Evolutionary conservation across 2,888 invertebrate species (phyloP), one percentile per base, ranked within the genome.

Genomic region (Acronicta aceris): DNA sequence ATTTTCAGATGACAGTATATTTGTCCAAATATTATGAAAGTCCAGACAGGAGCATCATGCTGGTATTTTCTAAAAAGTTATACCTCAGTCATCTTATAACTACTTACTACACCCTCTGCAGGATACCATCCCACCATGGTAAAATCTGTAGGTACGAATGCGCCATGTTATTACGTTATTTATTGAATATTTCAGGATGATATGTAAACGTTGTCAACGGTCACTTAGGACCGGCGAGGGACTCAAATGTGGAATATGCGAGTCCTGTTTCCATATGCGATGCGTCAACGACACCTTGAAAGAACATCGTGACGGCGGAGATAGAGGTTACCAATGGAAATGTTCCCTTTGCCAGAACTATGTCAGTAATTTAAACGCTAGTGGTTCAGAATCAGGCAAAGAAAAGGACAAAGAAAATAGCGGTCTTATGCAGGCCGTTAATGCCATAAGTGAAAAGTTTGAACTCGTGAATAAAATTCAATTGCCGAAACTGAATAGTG

Each of bases 401-500:
- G 81, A 81, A n/a, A 70, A 63, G 42, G 71, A 82, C n/a, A 66
- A 58, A 33, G 74, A 82, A 13, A 66, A 55, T 33, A 65, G 76
- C 40, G 38, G 48, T 36, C 51, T 89, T 1, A 21, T 87, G 25
- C 76, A 76, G 5, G 79, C 84, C 2, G 78, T 93, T 16, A 82
- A 71, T 25, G 68, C 71, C 5, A 74, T 92, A 12, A 81, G 83
- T 16, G 90, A 90, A 59, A 92, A 92, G 76, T 84, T 93, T 63
- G 91, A 92, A 61, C 67, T 89, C 2, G 84, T 92, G 0, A 91
- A 89, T 66, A 92, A 91, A 81, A 85, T 91, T 51, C 92, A 93
- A 71, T 65, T 93, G 25, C 91, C 92, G 0, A 91, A 89, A 74
- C 51, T 93, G 47, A 88, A 84, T 59, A 84, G 78, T 43, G 92